phyloP scores from a whole-genome alignment of 2,113 vertebrate species.

The Sturnira hondurensis region DNA sequence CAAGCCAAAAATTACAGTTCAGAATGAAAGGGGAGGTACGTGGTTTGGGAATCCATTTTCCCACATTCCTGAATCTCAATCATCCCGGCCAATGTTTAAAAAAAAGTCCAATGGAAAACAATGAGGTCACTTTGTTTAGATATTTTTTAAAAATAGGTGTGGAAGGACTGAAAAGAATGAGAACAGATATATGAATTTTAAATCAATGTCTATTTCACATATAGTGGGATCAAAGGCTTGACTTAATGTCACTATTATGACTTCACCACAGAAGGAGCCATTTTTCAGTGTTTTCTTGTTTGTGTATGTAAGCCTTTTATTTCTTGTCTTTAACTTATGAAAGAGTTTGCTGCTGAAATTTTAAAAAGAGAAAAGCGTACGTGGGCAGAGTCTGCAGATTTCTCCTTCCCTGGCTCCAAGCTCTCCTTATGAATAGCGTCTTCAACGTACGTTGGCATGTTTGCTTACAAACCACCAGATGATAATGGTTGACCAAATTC shows the following conservation, averaged over 20 bases:
- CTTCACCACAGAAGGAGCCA: conserved; percentile 58
- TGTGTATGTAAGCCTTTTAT: conserved; percentile 61
- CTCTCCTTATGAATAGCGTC: background rate
- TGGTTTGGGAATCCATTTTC: conserved; percentile 86
- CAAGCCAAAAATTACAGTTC: conserved; percentile 88
- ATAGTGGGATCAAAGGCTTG: conserved; percentile 51
- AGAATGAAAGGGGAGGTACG: conserved; percentile 84
- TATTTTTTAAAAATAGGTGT: conserved; percentile 61
- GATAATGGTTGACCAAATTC: background rate
- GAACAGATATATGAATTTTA: conserved; percentile 70
- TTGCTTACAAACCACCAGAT: conserved; percentile 27
- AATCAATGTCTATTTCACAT: conserved; percentile 62
- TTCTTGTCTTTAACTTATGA: conserved; percentile 51
- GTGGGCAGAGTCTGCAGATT: background rate
- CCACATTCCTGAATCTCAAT: conserved; percentile 87
- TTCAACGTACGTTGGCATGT: background rate
- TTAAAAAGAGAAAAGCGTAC: background rate
- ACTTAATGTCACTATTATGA: conserved; percentile 39
- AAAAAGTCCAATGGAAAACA: conserved; percentile 83
- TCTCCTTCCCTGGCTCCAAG: background rate
- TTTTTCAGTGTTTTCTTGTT: conserved; percentile 62
- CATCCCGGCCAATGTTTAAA: conserved; percentile 83
- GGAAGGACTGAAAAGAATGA: conserved; percentile 53
- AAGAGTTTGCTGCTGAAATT: conserved; percentile 26
- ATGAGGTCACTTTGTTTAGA: conserved; percentile 87